Evolutionary conservation across 2,888 invertebrate species (phyloP), one percentile per base, ranked within the genome.

Genomic region (Philaethria dido): DNA sequence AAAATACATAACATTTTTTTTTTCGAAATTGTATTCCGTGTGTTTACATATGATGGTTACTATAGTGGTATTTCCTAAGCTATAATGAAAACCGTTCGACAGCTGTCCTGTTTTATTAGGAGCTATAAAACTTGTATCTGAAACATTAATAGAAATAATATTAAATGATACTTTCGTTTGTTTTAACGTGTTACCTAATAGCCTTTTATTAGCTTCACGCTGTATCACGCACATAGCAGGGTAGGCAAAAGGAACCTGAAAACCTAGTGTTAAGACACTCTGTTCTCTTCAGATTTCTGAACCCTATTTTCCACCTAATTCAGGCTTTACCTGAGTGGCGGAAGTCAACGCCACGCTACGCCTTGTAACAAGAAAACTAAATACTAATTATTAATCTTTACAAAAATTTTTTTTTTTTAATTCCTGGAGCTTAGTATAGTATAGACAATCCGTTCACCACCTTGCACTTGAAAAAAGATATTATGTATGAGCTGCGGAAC

Each of bases 41-140:
- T 50, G 25, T 50, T 48, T 8, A 50, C 50, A 50, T 3, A 22
- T 29, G 13, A 29, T 59, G 33, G 48, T 18, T 29, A n/a, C 55
- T 59, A 33, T 60, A 64, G 62, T 54, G 33, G 62, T 39, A 54
- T 62, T 62, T 48, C 63, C 62, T 63, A 48, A 60, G 48, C 59
- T 45, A 62, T 70, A 69, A 72, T 70, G 70, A 67, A 69, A 69
- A 66, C 60, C 16, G 66, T 70, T 61, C 57, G 64, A 68, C 69
- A 72, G 64, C 70, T 72, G 72, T 64, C 64, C 59, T 50, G 20
- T 64, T 72, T 70, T 70, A 72, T 70, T 70, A 66, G 52, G 8
- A n/a, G 22, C 68, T 60, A 70, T 70, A 70, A 70, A 70, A 68
- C 70, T 70, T 62, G 45, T 68, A 39, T 59, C 60, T 33, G 22